Conservation (phyloP, 1,140 invertebrate genomes). For the Gonatopus flavifemur region DNA sequence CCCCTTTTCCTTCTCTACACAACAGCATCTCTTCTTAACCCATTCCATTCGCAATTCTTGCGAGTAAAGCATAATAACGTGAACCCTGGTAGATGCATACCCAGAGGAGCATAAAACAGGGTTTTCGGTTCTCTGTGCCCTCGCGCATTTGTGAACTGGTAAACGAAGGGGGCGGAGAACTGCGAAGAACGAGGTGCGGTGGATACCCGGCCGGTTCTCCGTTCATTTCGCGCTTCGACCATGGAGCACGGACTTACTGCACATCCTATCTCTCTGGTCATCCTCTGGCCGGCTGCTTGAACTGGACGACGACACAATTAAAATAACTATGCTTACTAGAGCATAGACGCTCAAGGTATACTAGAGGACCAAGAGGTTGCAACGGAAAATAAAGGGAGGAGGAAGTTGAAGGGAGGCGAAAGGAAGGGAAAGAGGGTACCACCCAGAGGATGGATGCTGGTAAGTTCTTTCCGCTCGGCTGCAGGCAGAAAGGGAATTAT, state of each 20-base stretch:
- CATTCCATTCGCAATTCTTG: constrained; percentile 29
- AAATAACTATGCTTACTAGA: constrained; percentile 52
- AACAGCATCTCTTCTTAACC: not conserved
- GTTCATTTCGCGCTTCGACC: constrained; percentile 28
- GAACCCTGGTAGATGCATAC: constrained; percentile 37
- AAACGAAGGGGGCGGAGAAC: too few relatives aligned
- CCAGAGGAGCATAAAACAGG: too few relatives aligned
- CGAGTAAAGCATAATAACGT: constrained; percentile 40
- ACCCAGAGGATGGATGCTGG: constrained; percentile 39
- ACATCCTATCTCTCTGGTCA: constrained; percentile 21
- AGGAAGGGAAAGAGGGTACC: constrained; percentile 24
- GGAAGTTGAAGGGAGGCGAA: constrained; percentile 10
- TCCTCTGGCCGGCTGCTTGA: too few relatives aligned
- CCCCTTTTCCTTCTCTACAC: not conserved
- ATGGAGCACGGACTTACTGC: constrained; percentile 15
- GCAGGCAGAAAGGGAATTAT: constrained; percentile 60
- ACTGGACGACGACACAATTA: constrained; percentile 46
- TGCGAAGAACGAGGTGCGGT: not conserved
- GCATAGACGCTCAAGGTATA: constrained; percentile 9
- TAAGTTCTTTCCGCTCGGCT: constrained; percentile 56
- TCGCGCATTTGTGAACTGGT: too few relatives aligned
- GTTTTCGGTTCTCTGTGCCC: too few relatives aligned
- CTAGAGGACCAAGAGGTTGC: constrained; percentile 8
- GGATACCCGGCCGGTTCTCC: constrained; percentile 20
- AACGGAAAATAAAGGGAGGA: not conserved